Evolutionary conservation across 2,113 vertebrate genomes (phyloP).

Genomic region (Varanus salvator): DNA sequence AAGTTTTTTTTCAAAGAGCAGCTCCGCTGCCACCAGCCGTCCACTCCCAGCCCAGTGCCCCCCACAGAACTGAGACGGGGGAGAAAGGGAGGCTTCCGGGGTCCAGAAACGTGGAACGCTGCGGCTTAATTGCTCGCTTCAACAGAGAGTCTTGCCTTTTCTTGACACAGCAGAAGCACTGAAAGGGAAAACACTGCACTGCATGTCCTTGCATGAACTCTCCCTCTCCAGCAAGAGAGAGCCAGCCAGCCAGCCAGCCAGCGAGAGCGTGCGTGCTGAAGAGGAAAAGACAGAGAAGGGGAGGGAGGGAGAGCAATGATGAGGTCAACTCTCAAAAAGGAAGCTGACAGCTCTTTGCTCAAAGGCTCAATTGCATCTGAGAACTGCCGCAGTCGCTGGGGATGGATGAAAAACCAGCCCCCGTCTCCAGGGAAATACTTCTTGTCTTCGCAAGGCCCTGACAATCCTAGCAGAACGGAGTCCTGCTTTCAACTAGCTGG

Average conservation of each 20-base stretch:
- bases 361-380: neutral
- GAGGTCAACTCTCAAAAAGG: slow-evolving; percentile 13
- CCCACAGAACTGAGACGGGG: fast-evolving
- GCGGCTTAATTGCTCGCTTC: slow-evolving; percentile 19
- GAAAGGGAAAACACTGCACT: neutral
- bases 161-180: too few relatives aligned
- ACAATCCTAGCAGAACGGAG: neutral
- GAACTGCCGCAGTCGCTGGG: neutral
- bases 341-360: neutral
- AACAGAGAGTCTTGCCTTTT: neutral
- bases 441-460: neutral
- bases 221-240: neutral
- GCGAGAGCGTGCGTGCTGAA: too few relatives aligned
- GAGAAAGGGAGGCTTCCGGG: neutral
- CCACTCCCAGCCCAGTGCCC: neutral
- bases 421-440: neutral
- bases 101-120: fast-evolving
- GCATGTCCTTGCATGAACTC: slow-evolving; percentile 23
- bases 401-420: neutral
- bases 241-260: too few relatives aligned
- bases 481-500: neutral
- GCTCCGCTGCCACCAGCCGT: fast-evolving
- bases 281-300: neutral
- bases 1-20: slow-evolving; percentile 28
- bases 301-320: neutral